These are phyloP conservation scores for Callipepla squamata DNA, from an alignment of 2,113 vertebrate genomes.

Conservation along the genomic window DNA sequence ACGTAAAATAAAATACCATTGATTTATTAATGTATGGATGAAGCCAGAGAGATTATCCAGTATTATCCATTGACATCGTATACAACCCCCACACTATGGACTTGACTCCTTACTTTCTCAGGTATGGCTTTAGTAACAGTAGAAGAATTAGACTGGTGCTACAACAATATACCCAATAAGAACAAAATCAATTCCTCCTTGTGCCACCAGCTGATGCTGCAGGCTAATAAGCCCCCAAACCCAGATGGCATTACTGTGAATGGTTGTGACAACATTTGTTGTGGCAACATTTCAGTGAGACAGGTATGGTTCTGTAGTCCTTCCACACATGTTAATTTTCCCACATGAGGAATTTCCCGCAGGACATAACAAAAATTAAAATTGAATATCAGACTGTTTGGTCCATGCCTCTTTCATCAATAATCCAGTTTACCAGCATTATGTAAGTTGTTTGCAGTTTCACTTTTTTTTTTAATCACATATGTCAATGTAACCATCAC, in stretches of 20 bases:
- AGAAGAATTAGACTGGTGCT: neutral
- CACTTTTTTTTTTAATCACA: neutral
- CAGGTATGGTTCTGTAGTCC: neutral
- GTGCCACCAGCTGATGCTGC: neutral
- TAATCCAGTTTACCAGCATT: neutral
- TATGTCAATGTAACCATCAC: neutral
- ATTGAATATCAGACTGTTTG: neutral
- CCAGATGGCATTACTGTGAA: neutral
- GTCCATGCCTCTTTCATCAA: conserved; percentile 23
- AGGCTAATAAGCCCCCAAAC: neutral
- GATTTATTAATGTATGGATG: conserved; percentile 8
- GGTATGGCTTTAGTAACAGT: neutral
- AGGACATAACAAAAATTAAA: neutral
- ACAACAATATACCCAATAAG: neutral
- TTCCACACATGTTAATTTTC: neutral
- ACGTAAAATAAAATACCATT: neutral
- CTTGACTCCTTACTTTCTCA: neutral
- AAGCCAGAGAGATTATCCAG: neutral
- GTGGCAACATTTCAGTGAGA: neutral
- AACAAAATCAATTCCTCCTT: neutral
- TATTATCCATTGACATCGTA: neutral
- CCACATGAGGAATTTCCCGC: neutral
- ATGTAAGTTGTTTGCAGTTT: neutral
- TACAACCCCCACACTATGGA: neutral
- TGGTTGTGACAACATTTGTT: neutral